Evolutionary conservation across 1,140 invertebrate species (phyloP).

Genomic region (Adelges cooleyi): DNA sequence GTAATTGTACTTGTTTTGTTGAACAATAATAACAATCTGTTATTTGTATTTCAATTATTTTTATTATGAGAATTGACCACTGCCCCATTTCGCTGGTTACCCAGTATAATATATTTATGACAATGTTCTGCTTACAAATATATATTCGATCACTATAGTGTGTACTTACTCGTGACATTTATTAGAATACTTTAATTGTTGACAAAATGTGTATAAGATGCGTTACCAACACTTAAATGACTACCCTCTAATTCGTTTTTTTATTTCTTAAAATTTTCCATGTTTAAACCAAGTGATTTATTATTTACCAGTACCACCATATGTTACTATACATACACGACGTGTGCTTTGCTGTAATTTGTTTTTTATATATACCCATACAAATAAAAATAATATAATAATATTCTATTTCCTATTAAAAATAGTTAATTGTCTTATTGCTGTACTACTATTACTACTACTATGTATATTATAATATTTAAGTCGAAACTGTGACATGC

Average conservation of each 20-base stretch:
- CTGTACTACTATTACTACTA: too few species aligned
- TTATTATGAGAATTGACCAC: neutral
- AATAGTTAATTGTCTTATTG: neutral
- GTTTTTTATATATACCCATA: too few species aligned
- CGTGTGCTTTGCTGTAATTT: too few species aligned
- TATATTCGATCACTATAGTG: slow-evolving; percentile 14
- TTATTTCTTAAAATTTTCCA: too few species aligned
- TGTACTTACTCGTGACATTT: slow-evolving; percentile 14
- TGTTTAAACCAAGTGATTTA: neutral
- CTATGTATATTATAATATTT: neutral
- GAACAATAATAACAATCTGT: too few species aligned
- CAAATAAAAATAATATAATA: too few species aligned
- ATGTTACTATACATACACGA: too few species aligned
- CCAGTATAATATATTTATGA: neutral
- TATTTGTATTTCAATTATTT: neutral
- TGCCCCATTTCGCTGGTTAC: slow-evolving; percentile 2
- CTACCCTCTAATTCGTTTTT: too few species aligned
- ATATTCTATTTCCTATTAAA: slow-evolving; percentile 9
- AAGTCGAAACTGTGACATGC: neutral
- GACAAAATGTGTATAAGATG: neutral
- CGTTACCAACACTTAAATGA: neutral
- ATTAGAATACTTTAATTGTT: neutral
- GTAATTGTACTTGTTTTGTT: neutral
- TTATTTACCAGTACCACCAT: neutral
- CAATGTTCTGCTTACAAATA: too few species aligned